These are phyloP conservation scores for Cheilosia impressa DNA, from an alignment of 2,888 invertebrate genomes.

Conservation along the genomic window DNA sequence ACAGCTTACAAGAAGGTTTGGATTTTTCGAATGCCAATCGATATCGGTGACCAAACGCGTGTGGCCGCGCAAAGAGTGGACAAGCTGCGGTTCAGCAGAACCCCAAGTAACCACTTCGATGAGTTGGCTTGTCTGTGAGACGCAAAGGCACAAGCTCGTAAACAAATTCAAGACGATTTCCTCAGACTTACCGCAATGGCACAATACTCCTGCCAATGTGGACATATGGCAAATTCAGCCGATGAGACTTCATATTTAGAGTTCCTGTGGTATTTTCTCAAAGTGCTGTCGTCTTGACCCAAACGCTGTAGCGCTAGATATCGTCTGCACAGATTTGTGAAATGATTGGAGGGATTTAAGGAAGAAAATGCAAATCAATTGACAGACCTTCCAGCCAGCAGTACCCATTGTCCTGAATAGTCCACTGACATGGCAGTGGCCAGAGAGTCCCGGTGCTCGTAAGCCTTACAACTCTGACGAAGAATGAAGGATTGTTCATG, in stretches of 20 bases:
- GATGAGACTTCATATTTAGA: conserved; percentile 97
- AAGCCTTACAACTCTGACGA: conserved; percentile 81
- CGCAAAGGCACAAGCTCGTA: conserved; percentile 7
- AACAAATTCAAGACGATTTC: neutral
- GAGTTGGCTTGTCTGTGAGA: conserved; percentile 91
- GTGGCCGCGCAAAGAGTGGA: conserved; percentile 90
- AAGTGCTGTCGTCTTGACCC: conserved; percentile 83
- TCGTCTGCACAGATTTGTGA: conserved; percentile 82
- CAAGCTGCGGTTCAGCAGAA: conserved; percentile 88
- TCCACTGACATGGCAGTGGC: conserved; percentile 96
- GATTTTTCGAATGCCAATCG: conserved; percentile 94
- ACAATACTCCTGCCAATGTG: conserved; percentile 90
- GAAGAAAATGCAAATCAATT: conserved; percentile 38
- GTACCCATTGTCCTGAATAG: conserved; percentile 90
- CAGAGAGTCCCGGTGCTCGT: conserved; percentile 93
- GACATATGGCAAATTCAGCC: conserved; percentile 95
- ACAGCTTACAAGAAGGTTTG: conserved; percentile 92
- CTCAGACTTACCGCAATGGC: conserved; percentile 91
- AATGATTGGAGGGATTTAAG: neutral
- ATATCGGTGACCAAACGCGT: conserved; percentile 95
- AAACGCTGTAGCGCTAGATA: conserved; percentile 91
- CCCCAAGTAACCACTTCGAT: conserved; percentile 94
- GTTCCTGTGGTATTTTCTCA: conserved; percentile 92
- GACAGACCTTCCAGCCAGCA: conserved; percentile 90
- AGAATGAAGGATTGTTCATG: conserved; percentile 80